phyloP scores from a whole-genome alignment of 2,797 vertebrate species.

The Peromyscus melanophrys region DNA sequence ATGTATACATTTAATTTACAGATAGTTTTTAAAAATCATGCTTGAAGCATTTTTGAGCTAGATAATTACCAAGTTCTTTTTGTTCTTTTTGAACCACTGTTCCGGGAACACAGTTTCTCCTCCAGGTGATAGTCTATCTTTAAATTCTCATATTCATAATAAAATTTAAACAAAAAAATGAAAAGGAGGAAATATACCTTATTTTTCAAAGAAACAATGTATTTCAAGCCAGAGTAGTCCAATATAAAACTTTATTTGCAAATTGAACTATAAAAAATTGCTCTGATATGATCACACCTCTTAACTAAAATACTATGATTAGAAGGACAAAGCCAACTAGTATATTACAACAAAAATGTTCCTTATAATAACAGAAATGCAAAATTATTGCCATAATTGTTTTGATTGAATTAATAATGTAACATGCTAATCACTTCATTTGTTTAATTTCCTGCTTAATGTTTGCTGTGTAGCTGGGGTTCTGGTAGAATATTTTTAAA shows the following conservation, averaged over 20 bases:
- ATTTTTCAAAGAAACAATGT: constrained; percentile 10
- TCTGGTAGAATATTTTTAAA: constrained; percentile 55
- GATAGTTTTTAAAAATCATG: background rate
- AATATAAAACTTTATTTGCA: background rate
- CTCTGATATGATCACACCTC: constrained; percentile 13
- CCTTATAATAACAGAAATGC: constrained; percentile 44
- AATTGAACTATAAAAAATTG: constrained; percentile 22
- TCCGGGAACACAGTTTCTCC: background rate
- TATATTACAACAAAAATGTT: constrained; percentile 5
- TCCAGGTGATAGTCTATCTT: constrained; percentile 47
- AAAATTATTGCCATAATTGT: constrained; percentile 40
- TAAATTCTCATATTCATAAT: background rate
- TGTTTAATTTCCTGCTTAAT: constrained; percentile 63
- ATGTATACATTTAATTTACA: background rate
- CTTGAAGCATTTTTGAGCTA: constrained; percentile 10
- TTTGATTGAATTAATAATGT: constrained; percentile 63
- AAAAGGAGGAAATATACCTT: background rate
- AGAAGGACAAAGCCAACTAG: background rate
- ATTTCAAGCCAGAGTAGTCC: constrained; percentile 9
- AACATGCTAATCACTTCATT: background rate
- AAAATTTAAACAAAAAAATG: background rate
- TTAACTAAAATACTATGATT: constrained; percentile 43
- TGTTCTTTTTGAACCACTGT: background rate
- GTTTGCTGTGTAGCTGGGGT: constrained; percentile 43
- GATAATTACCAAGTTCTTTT: background rate